These are phyloP conservation scores for Decapterus maruadsi DNA, from an alignment of 2,797 vertebrate genomes.

Conservation along the genomic window DNA sequence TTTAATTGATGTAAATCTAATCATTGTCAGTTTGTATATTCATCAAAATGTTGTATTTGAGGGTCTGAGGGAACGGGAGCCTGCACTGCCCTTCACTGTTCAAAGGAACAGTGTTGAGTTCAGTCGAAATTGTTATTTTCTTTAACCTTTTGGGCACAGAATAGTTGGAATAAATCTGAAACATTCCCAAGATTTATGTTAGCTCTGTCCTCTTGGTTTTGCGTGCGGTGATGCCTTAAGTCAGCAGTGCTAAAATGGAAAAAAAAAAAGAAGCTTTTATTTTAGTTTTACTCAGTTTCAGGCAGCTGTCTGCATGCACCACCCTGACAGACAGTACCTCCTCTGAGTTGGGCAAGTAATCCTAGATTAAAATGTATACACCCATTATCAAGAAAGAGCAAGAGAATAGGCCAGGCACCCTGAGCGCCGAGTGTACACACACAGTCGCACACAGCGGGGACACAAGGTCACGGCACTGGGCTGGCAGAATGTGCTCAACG, in stretches of 20 bases:
- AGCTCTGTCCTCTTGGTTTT: conserved; percentile 7
- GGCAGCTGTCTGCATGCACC: conserved; percentile 48
- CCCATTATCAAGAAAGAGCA: conserved; percentile 66
- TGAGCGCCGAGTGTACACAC: conserved; percentile 49
- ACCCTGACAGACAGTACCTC: conserved; percentile 45
- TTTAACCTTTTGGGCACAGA: conserved; percentile 14
- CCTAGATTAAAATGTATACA: conserved; percentile 78
- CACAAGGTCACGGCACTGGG: conserved; percentile 76
- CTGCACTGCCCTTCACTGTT: conserved; percentile 24
- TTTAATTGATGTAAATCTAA: conserved; percentile 63
- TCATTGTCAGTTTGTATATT: conserved; percentile 52
- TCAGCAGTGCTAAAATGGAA: conserved; percentile 43
- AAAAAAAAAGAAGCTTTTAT: conserved; percentile 13
- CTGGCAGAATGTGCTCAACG: conserved; percentile 80
- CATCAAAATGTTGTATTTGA: conserved; percentile 24
- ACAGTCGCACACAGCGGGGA: conserved; percentile 48
- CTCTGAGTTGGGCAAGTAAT: conserved; percentile 68
- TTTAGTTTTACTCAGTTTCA: conserved; percentile 51
- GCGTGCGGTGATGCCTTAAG: conserved; percentile 29
- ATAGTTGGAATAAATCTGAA: conserved; percentile 25
- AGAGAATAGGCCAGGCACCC: conserved; percentile 59
- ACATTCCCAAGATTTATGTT: conserved; percentile 9
- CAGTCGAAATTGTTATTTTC: neutral
- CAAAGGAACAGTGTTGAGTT: conserved; percentile 11
- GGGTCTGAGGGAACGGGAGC: conserved; percentile 21